Evolutionary conservation across 2,797 vertebrate genomes (phyloP), one percentile per base, ranked within the genome.

Genomic region (Sebastes iracundus): DNA sequence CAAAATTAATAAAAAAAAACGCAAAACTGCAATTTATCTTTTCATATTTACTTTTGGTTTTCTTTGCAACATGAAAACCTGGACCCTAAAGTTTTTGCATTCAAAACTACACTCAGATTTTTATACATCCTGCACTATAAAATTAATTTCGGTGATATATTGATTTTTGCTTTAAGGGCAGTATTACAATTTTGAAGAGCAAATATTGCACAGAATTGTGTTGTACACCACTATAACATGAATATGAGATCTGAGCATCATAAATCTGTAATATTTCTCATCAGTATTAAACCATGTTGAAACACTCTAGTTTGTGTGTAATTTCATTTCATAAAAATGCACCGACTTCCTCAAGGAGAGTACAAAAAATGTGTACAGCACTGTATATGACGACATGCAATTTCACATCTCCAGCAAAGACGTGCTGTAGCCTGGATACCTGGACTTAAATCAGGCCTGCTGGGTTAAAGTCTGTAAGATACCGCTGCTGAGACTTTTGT

Each of bases 341-440:
- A 46, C 16, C 6, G 7, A 27, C 20, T 32, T 75, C 62, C 52
- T 79, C 76, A 77, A 84, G 38, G 66, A 79, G 72, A 69, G 77
- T 79, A 69, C n/a, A 71, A 73, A 77, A 68, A 4, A 18, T 27
- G 71, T 81, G 35, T 55, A 83, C 18, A 81, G 76, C 81, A 76
- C 71, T 60, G 55, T 60, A 59, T 64, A 70, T 42, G 63, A 86
- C 72, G 61, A 75, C 75, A 86, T 84, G 63, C 49, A 63, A 58
- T 72, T 81, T 82, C 76, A 86, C 79, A 84, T 66, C 66, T 81
- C 60, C 72, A 79, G 65, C 59, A 81, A 84, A 82, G 67, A 85
- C 56, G 70, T 60, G 68, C 49, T 79, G 75, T 66, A 60, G 7
- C 73, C 61, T 60, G 33, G 27, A 83, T 22, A 68, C 38, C 76